Evolutionary conservation across 1,140 invertebrate species (phyloP).

Genomic region (Drosophila subobscura): DNA sequence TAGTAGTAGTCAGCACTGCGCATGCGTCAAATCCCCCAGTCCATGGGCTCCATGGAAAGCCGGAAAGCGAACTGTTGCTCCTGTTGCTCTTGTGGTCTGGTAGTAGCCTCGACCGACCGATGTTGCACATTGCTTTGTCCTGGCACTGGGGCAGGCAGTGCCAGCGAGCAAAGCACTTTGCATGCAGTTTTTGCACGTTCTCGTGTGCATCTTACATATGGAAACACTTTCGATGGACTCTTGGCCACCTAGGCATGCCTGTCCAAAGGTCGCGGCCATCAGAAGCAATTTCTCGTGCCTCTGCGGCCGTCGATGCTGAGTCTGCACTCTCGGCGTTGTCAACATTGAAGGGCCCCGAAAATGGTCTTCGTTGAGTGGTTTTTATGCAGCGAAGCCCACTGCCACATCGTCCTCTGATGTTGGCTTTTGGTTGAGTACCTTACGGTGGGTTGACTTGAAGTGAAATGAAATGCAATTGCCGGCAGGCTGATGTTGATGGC

Average conservation of each 20-base stretch:
- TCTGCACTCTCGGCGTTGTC: constrained; percentile 33
- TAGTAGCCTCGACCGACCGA: not conserved
- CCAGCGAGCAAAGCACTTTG: constrained; percentile 45
- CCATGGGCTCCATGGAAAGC: constrained; percentile 48
- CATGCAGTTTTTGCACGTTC: constrained; percentile 57
- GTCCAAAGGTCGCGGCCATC: constrained; percentile 32
- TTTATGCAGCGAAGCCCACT: constrained; percentile 3
- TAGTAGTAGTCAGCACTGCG: constrained; percentile 10
- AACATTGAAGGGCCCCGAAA: constrained; percentile 1
- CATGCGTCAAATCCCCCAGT: constrained; percentile 34
- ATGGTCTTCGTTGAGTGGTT: constrained; percentile 23
- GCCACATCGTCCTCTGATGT: constrained; percentile 10
- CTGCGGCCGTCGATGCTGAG: constrained; percentile 10
- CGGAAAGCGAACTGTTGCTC: constrained; percentile 76
- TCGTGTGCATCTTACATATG: constrained; percentile 50
- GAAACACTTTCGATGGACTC: constrained; percentile 54
- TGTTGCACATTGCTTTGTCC: not conserved
- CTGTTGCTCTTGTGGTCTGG: constrained; percentile 4
- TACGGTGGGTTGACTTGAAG: not conserved
- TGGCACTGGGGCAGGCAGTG: constrained; percentile 3
- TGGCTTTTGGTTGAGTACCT: not conserved
- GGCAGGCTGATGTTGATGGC: constrained; percentile 7
- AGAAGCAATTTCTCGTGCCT: constrained; percentile 40
- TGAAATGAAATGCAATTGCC: not conserved
- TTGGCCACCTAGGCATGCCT: constrained; percentile 22